A percentile compares a stretch with the other conserved stretches of the same genome.
Conservation (phyloP, 2,888 invertebrate species). For the Allygus modestus region DNA sequence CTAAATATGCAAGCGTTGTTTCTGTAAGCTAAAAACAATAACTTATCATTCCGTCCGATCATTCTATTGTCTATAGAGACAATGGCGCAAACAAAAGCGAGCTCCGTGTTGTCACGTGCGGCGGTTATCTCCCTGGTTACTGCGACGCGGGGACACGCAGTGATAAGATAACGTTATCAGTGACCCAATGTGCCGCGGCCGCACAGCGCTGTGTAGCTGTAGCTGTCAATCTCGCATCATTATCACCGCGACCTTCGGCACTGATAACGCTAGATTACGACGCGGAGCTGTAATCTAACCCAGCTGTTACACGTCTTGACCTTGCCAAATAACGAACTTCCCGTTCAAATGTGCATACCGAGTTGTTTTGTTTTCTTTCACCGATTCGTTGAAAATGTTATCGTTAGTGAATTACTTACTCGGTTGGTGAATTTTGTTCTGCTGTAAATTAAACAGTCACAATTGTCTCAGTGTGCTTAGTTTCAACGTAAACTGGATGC, state of each 20-base stretch:
- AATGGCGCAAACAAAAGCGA: not conserved
- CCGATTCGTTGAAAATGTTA: too few relatives aligned
- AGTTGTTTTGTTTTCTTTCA: too few relatives aligned
- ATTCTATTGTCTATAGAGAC: not conserved
- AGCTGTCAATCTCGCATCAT: constrained; percentile 23
- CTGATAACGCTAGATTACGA: constrained; percentile 3
- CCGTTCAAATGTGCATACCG: not conserved
- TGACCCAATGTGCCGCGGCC: not conserved
- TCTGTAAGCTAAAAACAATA: not conserved
- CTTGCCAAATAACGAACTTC: not conserved
- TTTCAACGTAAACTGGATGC: too few relatives aligned
- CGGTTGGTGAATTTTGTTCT: too few relatives aligned
- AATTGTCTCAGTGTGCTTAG: too few relatives aligned
- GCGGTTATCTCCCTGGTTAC: not conserved
- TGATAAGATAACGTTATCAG: constrained; percentile 27
- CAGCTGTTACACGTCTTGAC: not conserved
- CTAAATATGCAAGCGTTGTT: too few relatives aligned
- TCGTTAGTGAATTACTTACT: too few relatives aligned
- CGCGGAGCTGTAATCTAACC: not conserved
- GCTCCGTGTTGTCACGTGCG: not conserved
- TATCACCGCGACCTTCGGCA: constrained; percentile 28
- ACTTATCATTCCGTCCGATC: not conserved
- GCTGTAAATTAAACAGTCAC: too few relatives aligned
- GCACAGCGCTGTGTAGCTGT: not conserved
- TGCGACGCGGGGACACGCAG: constrained; percentile 17